Percentiles rank a stretch among this genome's conserved stretches.
phyloP scores from a whole-genome alignment of 30 jellyfish, hydroid and myxozoan genomes.

The Sanderia malayensis region DNA sequence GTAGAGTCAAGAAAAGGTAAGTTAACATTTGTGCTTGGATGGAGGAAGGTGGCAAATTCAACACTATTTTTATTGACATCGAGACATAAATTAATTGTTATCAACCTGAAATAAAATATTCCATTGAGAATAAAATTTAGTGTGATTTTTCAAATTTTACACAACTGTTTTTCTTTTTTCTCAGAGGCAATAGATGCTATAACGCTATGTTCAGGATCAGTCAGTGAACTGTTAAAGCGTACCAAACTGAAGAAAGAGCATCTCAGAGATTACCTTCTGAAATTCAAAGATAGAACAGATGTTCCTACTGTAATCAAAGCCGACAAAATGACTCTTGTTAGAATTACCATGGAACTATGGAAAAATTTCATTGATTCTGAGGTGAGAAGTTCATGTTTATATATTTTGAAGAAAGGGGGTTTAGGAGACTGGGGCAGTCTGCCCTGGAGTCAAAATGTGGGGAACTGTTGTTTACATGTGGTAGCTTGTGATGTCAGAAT shows the following conservation, averaged over 20 bases:
- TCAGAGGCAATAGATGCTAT: conserved; percentile 50
- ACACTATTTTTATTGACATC: too few species aligned
- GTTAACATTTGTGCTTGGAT: not conserved
- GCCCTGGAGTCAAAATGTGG: too few species aligned
- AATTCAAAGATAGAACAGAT: conserved; percentile 4
- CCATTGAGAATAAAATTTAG: not conserved
- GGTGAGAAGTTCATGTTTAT: conserved; percentile 7
- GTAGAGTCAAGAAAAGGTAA: conserved; percentile 32
- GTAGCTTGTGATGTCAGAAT: too few species aligned
- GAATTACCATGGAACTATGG: conserved; percentile 4
- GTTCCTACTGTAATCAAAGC: conserved; percentile 11
- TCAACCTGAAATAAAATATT: not conserved
- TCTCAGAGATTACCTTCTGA: conserved; percentile 20
- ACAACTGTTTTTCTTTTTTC: not conserved
- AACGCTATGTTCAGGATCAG: conserved; percentile 31
- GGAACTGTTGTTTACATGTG: too few species aligned
- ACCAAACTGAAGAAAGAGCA: conserved; percentile 40
- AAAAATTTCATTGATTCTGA: not conserved
- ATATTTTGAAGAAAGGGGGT: too few species aligned
- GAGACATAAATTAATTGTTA: not conserved
- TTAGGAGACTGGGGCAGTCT: too few species aligned
- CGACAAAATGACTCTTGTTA: conserved; percentile 20
- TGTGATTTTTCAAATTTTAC: too few species aligned
- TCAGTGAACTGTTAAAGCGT: conserved; percentile 22
- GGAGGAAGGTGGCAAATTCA: too few species aligned